A percentile compares a stretch with the other conserved stretches of the same genome.
These are phyloP conservation scores for Andrena flavipes DNA, from an alignment of 2,888 invertebrate species.

Conservation along the genomic window DNA sequence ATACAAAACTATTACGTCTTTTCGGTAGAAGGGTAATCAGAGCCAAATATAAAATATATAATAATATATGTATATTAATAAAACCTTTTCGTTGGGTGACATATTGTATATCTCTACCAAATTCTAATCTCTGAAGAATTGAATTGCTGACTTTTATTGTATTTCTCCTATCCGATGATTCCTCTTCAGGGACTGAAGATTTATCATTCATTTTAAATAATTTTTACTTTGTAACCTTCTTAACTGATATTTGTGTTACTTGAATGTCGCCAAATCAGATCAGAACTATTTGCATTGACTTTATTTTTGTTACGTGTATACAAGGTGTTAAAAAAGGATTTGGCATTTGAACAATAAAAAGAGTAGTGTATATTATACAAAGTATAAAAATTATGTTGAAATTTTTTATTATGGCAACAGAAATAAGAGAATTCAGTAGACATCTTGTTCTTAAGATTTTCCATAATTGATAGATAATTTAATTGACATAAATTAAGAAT, in stretches of 20 bases:
- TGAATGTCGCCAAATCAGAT: background rate
- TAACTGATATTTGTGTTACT: conserved; percentile 3
- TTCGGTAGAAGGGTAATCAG: no score
- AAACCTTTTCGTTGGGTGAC: background rate
- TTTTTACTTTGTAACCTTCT: background rate
- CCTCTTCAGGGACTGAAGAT: background rate
- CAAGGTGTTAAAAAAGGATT: background rate
- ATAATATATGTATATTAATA: background rate
- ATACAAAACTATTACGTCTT: no score
- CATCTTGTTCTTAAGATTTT: no score
- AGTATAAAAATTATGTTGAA: no score
- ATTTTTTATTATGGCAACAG: no score
- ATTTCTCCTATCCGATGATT: background rate
- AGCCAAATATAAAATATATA: no score
- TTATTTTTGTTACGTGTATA: background rate
- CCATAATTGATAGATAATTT: no score
- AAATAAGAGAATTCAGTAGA: no score
- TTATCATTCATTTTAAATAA: background rate
- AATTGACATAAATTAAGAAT: no score
- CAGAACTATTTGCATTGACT: background rate
- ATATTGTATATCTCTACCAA: background rate
- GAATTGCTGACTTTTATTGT: background rate
- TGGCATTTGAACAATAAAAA: no score
- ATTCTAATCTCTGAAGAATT: background rate
- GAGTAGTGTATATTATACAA: no score